Evolutionary conservation across 2,888 invertebrate species (phyloP).

Genomic region (Heliconius ismenius): DNA sequence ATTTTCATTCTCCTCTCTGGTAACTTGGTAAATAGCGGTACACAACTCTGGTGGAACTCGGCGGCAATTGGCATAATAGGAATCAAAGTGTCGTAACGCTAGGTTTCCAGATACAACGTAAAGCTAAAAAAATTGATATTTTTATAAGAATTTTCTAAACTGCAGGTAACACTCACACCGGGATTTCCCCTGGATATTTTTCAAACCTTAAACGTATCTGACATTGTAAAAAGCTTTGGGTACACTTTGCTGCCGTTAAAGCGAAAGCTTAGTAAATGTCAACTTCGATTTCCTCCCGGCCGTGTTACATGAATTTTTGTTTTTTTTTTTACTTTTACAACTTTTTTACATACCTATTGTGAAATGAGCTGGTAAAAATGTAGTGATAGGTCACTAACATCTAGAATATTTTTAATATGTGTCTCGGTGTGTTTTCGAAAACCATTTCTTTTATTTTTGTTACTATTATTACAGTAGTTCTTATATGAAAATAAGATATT

Average conservation of each 20-base stretch:
- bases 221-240: slow-evolving; percentile 15
- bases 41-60: too few relatives aligned
- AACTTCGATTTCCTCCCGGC: not conserved
- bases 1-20: too few relatives aligned
- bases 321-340: not conserved
- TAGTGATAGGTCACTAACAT: not conserved
- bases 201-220: slow-evolving; percentile 5
- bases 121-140: not conserved
- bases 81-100: too few relatives aligned
- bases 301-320: not conserved
- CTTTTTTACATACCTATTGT: not conserved
- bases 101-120: too few relatives aligned
- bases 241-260: slow-evolving; percentile 6
- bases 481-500: too few relatives aligned
- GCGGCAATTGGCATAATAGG: too few relatives aligned
- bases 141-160: not conserved
- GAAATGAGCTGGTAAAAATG: not conserved
- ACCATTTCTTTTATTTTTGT: too few relatives aligned
- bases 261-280: slow-evolving; percentile 10
- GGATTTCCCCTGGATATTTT: slow-evolving; percentile 5
- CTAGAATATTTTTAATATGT: too few relatives aligned
- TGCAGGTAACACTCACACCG: not conserved
- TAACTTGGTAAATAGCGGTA: too few relatives aligned
- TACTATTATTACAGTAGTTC: too few relatives aligned
- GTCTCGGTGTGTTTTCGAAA: too few relatives aligned